A percentile compares a stretch with the other conserved stretches of the same genome.
phyloP scores from a whole-genome alignment of 2,888 invertebrate species.

The Tetragnatha montana region DNA sequence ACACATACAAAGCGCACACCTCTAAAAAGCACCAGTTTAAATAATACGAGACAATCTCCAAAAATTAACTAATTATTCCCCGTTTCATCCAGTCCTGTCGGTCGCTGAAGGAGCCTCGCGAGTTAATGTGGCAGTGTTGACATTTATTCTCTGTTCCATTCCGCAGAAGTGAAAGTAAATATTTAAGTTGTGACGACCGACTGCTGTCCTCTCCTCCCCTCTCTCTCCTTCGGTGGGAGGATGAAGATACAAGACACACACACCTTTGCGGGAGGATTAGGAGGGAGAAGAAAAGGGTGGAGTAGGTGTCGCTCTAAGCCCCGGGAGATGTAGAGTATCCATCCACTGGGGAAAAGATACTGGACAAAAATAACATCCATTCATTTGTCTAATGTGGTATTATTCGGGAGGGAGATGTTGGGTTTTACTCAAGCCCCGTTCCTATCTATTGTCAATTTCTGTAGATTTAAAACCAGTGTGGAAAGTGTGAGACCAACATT shows the following conservation, averaged over 20 bases:
- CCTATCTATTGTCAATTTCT: too few species aligned
- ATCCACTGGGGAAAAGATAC: too few species aligned
- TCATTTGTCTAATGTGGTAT: too few species aligned
- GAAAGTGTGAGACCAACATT: too few species aligned
- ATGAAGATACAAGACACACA: conserved; percentile 39
- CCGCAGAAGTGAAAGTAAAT: conserved; percentile 63
- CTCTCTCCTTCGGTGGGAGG: conserved; percentile 4
- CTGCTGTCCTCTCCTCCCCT: conserved; percentile 2
- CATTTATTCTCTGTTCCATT: conserved; percentile 56
- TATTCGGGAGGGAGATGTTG: too few species aligned
- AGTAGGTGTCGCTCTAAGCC: too few species aligned
- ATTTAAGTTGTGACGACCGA: conserved; percentile 50
- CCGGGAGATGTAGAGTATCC: too few species aligned
- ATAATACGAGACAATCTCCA: background rate
- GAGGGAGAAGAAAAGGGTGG: too few species aligned
- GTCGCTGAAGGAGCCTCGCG: background rate
- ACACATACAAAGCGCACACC: background rate
- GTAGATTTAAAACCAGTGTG: too few species aligned
- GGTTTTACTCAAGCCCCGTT: too few species aligned
- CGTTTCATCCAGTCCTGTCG: background rate
- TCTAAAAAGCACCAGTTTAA: background rate
- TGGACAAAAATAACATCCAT: too few species aligned
- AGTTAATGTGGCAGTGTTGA: conserved; percentile 62
- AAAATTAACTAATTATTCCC: background rate
- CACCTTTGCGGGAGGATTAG: conserved; percentile 23